Base-by-base conservation (phyloP, 1,140 invertebrate genomes). In the Drosophila pandora region DNA sequence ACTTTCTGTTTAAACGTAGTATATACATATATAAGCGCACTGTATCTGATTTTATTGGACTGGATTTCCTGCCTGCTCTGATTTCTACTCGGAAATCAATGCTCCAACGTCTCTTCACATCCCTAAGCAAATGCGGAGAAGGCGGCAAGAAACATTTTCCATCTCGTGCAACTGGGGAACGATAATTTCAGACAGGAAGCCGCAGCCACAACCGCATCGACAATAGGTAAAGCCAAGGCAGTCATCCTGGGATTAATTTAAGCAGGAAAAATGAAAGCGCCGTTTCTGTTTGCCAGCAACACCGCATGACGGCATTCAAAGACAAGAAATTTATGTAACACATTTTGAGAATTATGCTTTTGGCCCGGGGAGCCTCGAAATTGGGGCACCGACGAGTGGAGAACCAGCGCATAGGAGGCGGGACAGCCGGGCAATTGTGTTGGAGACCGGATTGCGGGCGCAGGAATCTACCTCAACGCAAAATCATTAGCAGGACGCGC, bases 181-280 rank as follows among this genome's bases (percentile, higher is more conserved):
- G 76, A 80, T 85, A 85, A 85, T 85, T 85, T 79, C 73, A 37
- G 12, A 10, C 34, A 37, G 65, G 43, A 53, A 72, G 17, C 49
- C 49, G 59, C 12, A 57, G 7, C 43, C 61, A 3, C 28, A 54
- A 5, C 59, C 32, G 17, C 34, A 43, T 10, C 34, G 34, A 13
- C 52, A 62, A 10, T 13, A 28, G 21, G 9, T 17, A 22, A 39
- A 60, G 56, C 79, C 17, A 45, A 58, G 32, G 63, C 30, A 84
- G 62, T 57, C 56, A 65, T 78, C 75, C 25, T 64, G 64, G 79
- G 79, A 83, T 83, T 83, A 78, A 83, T 83, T 83, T 83, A 50
- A 77, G 48, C 73, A 69, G 55, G 55, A 77, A 82, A 82, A 82
- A 79, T 82, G 68, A 82, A 82, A 82, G 63, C 79, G 57, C 74